These are phyloP conservation scores for Microchirus variegatus DNA, from an alignment of 2,797 vertebrate genomes.

Conservation along the genomic window DNA sequence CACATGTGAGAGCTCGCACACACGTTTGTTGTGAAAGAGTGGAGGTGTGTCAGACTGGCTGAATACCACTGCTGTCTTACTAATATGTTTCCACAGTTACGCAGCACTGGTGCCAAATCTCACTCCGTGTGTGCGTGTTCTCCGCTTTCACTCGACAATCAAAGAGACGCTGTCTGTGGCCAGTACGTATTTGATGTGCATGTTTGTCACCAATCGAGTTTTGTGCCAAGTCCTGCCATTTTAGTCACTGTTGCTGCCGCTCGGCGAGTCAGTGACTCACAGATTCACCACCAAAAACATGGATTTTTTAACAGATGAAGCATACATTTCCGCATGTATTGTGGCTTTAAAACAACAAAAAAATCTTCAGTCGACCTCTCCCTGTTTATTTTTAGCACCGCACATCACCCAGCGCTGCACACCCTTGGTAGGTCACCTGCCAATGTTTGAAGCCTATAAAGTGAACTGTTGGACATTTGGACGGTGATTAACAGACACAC, in stretches of 20 bases:
- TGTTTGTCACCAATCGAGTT: neutral
- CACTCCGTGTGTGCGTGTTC: conserved; percentile 1
- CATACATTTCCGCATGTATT: no score
- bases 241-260: neutral
- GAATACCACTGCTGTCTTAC: conserved; percentile 17
- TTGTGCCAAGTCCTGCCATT: neutral
- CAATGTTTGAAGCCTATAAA: no score
- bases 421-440: no score
- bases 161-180: neutral
- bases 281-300: no score
- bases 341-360: no score
- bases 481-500: no score
- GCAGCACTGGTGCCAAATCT: conserved; percentile 19
- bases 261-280: no score
- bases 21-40: neutral
- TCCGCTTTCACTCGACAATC: conserved; percentile 20
- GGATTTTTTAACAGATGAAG: no score
- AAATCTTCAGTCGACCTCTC: no score
- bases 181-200: neutral
- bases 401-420: no score
- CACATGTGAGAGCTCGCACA: conserved; percentile 17
- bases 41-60: conserved; percentile 3
- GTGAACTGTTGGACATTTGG: no score
- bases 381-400: no score
- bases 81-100: conserved; percentile 15